Evolutionary conservation across 2,797 vertebrate genomes (phyloP), one percentile per base, ranked within the genome.

Genomic region (Chelmon rostratus): DNA sequence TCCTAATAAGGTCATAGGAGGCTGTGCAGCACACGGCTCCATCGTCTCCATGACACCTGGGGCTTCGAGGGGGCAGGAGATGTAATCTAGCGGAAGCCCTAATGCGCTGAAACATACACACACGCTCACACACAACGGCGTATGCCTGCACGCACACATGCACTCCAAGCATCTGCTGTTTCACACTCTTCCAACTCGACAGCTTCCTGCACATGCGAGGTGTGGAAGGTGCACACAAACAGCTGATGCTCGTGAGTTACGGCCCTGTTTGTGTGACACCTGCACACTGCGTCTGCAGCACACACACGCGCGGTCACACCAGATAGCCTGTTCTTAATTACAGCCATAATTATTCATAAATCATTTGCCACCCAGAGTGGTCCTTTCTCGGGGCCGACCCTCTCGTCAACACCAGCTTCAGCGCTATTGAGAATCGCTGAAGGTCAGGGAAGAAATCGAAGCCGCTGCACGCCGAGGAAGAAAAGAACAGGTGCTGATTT

Each of bases 31-130:
- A 54, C 18, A 15, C 5, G 11, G 72, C 75, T 72, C 68, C 72
- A 85, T 89, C 52, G 72, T 92, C 86, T 92, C 84, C 77, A 82
- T 88, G 88, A 87, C 89, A 89, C 84, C 88, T 75, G 82, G 83
- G 84, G 76, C 81, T 80, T 76, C 33, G 18, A 72, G 68, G 76
- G 84, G 70, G 52, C 63, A 53, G 72, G 78, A 86, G 84, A 83
- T 86, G 79, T 86, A 92, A 90, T 89, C 58, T 81, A 89, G 84
- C 31, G 59, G 79, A 88, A 86, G 75, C 47, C 28, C 44, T 66
- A 74, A 72, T 65, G 47, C 61, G 25, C 62, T 31, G 38, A 71
- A 63, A 72, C 68, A 67, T 31, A 73, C 33, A 53, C 61, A 61
- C 65, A 59, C 62, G 10, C 47, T 13, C 49, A 28, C 61, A 54